Conservation (phyloP, 2,113 vertebrate genomes). For the Geococcyx californianus region DNA sequence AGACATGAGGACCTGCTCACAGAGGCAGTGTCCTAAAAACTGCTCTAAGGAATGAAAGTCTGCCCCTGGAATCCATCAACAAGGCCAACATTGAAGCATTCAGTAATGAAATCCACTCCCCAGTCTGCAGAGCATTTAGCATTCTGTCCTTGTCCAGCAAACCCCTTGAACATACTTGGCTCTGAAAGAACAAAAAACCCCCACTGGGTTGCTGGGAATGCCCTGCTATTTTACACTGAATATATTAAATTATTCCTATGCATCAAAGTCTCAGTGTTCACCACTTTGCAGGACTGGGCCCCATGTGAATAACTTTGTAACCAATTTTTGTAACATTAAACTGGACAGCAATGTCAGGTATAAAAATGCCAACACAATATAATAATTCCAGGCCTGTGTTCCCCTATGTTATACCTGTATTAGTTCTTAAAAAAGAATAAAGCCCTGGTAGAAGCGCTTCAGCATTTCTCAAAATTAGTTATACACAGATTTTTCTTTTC, state of each 20-base stretch:
- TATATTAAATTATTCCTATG: not conserved
- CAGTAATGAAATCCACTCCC: not conserved
- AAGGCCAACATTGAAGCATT: not conserved
- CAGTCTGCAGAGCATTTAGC: not conserved
- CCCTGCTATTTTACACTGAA: not conserved
- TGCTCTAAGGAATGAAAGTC: not conserved
- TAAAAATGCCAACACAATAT: not conserved
- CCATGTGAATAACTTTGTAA: not conserved
- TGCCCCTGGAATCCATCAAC: not conserved
- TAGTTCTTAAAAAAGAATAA: not conserved
- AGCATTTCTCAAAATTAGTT: not conserved
- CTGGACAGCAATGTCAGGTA: not conserved
- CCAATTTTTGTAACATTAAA: not conserved
- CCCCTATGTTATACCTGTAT: not conserved
- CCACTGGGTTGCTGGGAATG: not conserved
- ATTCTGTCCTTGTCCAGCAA: conserved; percentile 2
- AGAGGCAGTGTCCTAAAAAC: not conserved
- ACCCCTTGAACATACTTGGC: not conserved
- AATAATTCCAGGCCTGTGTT: not conserved
- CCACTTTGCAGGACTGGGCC: not conserved
- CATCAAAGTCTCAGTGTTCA: not conserved
- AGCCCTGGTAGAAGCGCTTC: not conserved
- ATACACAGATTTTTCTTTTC: not conserved
- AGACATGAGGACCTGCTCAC: not conserved
- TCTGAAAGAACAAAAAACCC: not conserved